Base-by-base conservation (phyloP, 1,140 invertebrate genomes). In the Charaxes varanes region DNA sequence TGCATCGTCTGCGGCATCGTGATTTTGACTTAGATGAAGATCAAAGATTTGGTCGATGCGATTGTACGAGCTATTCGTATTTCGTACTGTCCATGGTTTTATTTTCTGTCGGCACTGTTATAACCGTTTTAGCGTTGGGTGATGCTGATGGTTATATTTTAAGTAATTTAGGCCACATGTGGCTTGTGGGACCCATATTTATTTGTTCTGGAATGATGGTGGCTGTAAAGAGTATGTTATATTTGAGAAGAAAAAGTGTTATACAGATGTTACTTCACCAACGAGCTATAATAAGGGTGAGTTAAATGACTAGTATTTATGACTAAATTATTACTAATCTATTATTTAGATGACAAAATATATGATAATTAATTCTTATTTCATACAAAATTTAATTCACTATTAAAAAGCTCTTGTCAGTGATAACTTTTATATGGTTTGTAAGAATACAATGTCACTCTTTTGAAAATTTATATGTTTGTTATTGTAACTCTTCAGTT, bases 191-290 rank as follows among this genome's bases (percentile, higher is more conserved):
- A 44, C 89, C 89, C 6, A 87, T 90, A 59, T 89, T 90, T 66
- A 89, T 90, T 47, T 88, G 88, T 73, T 90, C 88, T 21, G 89
- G 89, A 31, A 85, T 90, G 51, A 89, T 90, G 89, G 86, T 91
- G 18, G 90, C 88, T 27, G 87, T 90, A 2, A 90, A 90, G 62
- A 90, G 88, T 58, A 87, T 90, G 77, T 64, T 91, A 17, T 90
- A 90, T 68, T 73, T 90, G 28, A 70, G 89, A 50, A 86, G 87
- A 63, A 90, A 90, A 64, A 89, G 87, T 60, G 85, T 90, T 22
- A 88, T 90, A 36, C 87, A 89, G 65, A 88, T 90, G 87, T 81
- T 90, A 19, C 69, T 89, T 8, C 86, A 88, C 50, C 88, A 89
- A 53, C 82, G 88, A 51, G 86, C 87, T 34, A 76, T 90, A 38